Conservation (phyloP, 2,888 invertebrate genomes). For the Dryomyza anilis region DNA sequence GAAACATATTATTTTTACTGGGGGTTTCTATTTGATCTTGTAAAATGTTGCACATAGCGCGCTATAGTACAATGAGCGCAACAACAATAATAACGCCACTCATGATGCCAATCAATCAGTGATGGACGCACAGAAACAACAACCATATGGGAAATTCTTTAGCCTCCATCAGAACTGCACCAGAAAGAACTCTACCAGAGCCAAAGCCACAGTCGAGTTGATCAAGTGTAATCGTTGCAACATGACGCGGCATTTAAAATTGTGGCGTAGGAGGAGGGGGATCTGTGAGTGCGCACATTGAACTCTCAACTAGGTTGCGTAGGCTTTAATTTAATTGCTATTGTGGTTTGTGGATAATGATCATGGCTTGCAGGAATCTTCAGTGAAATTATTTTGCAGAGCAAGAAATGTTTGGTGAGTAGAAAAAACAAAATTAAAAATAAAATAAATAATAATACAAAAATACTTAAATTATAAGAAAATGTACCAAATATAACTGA, state of each 20-base stretch:
- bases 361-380: too few species aligned
- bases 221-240: conserved; percentile 51
- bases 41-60: conserved; percentile 35
- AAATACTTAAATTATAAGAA: too few species aligned
- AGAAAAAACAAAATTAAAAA: too few species aligned
- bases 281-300: too few species aligned
- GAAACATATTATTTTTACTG: too few species aligned
- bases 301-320: conserved; percentile 37
- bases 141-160: conserved; percentile 18
- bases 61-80: conserved; percentile 22
- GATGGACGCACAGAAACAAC: conserved; percentile 33
- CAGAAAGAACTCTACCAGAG: background rate
- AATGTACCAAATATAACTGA: too few species aligned
- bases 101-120: conserved; percentile 58
- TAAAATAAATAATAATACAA: too few species aligned
- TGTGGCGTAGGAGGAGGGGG: too few species aligned
- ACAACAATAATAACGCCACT: conserved; percentile 40
- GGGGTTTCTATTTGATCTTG: conserved; percentile 17
- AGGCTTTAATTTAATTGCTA: conserved; percentile 44
- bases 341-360: too few species aligned
- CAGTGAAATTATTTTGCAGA: too few species aligned
- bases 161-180: too few species aligned
- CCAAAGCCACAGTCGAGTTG: conserved; percentile 7
- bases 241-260: conserved; percentile 59
- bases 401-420: too few species aligned